Evolutionary conservation across 1,140 invertebrate species (phyloP), one percentile per base, ranked within the genome.

Genomic region (Homarus americanus): DNA sequence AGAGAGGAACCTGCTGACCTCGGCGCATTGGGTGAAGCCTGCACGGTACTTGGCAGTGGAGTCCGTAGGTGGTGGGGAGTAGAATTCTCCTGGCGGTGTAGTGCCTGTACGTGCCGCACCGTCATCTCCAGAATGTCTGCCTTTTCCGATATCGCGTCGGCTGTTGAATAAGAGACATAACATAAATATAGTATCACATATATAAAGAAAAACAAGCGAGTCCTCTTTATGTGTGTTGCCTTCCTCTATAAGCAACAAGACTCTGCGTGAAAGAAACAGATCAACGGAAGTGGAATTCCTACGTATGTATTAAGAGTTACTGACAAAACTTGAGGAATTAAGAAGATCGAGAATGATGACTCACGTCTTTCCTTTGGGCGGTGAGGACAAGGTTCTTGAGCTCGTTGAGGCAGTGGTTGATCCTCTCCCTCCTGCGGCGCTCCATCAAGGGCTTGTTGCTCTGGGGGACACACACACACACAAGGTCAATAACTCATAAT

Each of bases 361-460:
- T 91, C 34, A 85, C 85, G 49, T 97, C 96, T 98, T 97, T 92
- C 49, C 76, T 92, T 44, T 88, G 91, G 0, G 86, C 91, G 28
- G 87, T 90, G 20, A 89, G 79, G 40, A 92, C 85, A 34, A 92
- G 58, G 63, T 96, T 96, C 94, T 99, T 99, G 66, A 99, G 95
- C 94, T 99, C 97, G 92, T 98, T 97, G 66, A 99, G 95, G 93
- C 97, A 98, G 93, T 98, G 96, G 94, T 99, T 99, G 93, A 99
- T 99, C 93, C 98, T 96, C 44, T 98, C 98, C 89, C 98, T 95
- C 93, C 98, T 80, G 9, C 91, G 75, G 17, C 89, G 53, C 87
- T 93, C 93, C 89, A 93, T 87, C 80, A 93, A 73, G 9, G 84
- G 92, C 53, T 92, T 92, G 86, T 92, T 92, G 53, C 86, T 87